Percentiles rank a stretch among this genome's conserved stretches.
Conservation (phyloP, 1,140 invertebrate species). For the Drosophila santomea region DNA sequence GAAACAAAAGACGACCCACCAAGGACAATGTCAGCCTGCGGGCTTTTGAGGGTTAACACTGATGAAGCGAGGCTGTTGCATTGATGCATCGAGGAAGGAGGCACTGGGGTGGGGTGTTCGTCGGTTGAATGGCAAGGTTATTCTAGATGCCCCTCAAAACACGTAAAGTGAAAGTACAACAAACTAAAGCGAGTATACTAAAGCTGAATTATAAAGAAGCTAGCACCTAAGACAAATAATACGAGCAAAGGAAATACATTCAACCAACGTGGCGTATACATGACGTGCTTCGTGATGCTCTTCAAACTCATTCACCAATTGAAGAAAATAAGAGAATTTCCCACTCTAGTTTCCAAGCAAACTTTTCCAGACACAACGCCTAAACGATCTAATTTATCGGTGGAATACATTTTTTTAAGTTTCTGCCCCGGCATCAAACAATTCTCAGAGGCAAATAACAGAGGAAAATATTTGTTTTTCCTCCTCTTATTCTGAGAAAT, state of each 20-base stretch:
- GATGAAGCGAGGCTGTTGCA: conserved; percentile 46
- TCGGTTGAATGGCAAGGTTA: conserved; percentile 59
- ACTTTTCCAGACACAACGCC: conserved; percentile 7
- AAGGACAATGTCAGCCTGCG: conserved; percentile 66
- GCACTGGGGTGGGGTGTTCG: conserved; percentile 2
- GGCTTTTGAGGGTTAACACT: conserved; percentile 44
- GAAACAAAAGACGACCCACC: conserved; percentile 55
- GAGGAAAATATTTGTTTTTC: conserved; percentile 18
- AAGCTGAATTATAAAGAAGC: conserved; percentile 6
- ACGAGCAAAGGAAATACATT: neutral
- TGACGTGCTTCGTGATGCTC: conserved; percentile 19
- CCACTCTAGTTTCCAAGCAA: neutral
- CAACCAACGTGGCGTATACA: neutral
- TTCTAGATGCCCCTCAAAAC: conserved; percentile 6
- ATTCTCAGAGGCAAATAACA: conserved; percentile 17
- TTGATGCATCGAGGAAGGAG: conserved; percentile 46
- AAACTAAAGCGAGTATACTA: conserved; percentile 5
- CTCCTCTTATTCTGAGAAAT: conserved; percentile 27
- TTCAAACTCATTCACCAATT: conserved; percentile 45
- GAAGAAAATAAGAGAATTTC: conserved; percentile 41
- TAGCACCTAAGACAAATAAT: conserved; percentile 6
- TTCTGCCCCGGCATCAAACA: neutral
- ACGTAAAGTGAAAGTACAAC: conserved; percentile 18
- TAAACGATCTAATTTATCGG: conserved; percentile 15
- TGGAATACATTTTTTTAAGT: conserved; percentile 1